Base-by-base conservation (phyloP, 2,113 vertebrate species). In the Periophthalmus modestus region DNA sequence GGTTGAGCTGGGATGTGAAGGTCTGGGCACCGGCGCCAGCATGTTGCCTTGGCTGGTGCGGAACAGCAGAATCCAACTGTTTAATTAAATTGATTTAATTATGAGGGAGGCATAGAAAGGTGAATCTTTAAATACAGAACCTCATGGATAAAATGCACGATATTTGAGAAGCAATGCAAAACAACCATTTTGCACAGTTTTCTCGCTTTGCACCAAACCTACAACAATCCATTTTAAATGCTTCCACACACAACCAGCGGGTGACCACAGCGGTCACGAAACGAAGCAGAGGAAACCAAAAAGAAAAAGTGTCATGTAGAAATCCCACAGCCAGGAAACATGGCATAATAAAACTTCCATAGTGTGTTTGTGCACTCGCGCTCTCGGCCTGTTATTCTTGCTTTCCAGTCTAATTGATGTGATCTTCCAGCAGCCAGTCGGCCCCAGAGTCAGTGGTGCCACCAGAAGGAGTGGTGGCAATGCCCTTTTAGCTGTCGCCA, bases 321-420 rank as follows among this genome's bases (percentile, higher is more conserved):
- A 74, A 74, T 55, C 74, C 79, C 19, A 59, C 58, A 75, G 81
- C 69, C 77, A 86, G 83, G 75, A 83, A 88, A 88, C 78, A 80
- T 11, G 39, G 69, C 59, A 81, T 82, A 87, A 78, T 68, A 80
- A 82, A 78, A 74, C 36, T 5, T 71, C 78, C 72, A 73, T 66
- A 7, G 63, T 82, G 71, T 39, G 33, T 50, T 65, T 50, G 67
- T 62, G 50, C 15, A 2, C 9, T 66, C 36, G 71, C 72, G 66
- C 73, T 67, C 33, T 52, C 11, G 34, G 47, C 36, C 66, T 75
- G 79, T 85, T 89, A 68, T 85, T 83, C 63, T 75, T 73, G 69
- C 79, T 61, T 86, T 89, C 71, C 68, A 65, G 14, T 77, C 66
- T 68, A 78, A 81, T 82, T 79, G 79, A 62, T 0, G 7, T 79